Conservation (phyloP, 2,888 invertebrate genomes). For the Trachelus tabidus region DNA sequence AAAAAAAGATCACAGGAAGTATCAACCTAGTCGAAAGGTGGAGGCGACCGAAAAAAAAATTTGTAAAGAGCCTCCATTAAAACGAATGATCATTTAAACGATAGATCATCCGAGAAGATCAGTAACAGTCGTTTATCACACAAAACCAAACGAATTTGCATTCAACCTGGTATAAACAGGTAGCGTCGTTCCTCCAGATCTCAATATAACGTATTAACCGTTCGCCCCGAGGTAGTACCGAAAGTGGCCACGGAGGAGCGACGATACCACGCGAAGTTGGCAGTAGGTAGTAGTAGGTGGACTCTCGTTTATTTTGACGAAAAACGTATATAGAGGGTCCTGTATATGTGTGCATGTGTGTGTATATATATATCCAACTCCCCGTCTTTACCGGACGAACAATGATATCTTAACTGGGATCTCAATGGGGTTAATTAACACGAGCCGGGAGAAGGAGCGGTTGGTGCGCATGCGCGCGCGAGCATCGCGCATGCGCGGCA, state of each 20-base stretch:
- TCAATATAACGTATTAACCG: not conserved
- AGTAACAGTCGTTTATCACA: not conserved
- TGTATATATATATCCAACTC: not conserved
- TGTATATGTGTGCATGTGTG: not conserved
- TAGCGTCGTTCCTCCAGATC: not conserved
- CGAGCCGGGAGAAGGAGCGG: constrained; percentile 29
- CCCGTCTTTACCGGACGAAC: constrained; percentile 14
- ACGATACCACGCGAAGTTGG: not conserved
- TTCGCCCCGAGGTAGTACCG: not conserved
- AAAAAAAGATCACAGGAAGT: not conserved
- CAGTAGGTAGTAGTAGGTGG: not conserved
- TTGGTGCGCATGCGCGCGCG: constrained; percentile 3
- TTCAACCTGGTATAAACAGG: not conserved
- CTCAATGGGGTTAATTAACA: constrained; percentile 61
- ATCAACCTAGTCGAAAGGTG: not conserved
- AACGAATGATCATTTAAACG: not conserved
- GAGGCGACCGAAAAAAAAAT: not conserved
- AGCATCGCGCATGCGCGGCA: not conserved
- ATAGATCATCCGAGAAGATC: not conserved
- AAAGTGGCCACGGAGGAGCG: not conserved
- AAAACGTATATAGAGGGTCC: not conserved
- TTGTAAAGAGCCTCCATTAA: not conserved
- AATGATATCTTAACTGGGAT: constrained; percentile 56
- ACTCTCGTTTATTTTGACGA: not conserved
- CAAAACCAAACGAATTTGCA: not conserved